Evolutionary conservation across 2,888 invertebrate genomes (phyloP).

Genomic region (Agonopterix arenella): DNA sequence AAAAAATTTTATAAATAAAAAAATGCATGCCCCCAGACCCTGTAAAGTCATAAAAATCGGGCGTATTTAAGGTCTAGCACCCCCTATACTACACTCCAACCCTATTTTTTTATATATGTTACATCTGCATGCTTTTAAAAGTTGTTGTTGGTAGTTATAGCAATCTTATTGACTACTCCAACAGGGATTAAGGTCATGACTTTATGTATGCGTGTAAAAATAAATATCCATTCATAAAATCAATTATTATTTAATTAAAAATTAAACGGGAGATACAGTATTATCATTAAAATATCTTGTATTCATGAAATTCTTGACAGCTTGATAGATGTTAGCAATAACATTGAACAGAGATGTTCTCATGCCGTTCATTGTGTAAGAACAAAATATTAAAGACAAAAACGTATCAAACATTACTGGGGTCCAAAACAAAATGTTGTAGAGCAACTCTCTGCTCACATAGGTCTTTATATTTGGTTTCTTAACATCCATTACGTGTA

Average conservation of each 20-base stretch:
- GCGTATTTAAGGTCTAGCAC: too few relatives aligned
- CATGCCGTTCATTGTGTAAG: constrained; percentile 48
- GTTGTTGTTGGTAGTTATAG: too few relatives aligned
- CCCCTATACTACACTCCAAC: too few relatives aligned
- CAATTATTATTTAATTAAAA: constrained; percentile 16
- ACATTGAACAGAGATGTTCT: constrained; percentile 55
- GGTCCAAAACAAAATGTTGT: constrained; percentile 65
- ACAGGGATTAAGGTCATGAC: too few relatives aligned
- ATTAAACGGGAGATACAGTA: constrained; percentile 40
- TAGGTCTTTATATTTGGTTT: constrained; percentile 44
- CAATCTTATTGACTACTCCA: too few relatives aligned
- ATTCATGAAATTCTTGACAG: constrained; percentile 60
- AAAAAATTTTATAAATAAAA: too few relatives aligned
- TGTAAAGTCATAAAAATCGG: too few relatives aligned
- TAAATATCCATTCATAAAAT: background rate
- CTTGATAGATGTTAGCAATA: constrained; percentile 65
- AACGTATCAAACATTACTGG: constrained; percentile 66
- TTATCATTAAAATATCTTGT: constrained; percentile 60
- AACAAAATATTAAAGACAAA: constrained; percentile 54
- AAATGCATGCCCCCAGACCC: too few relatives aligned
- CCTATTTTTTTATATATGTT: too few relatives aligned
- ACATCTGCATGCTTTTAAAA: too few relatives aligned
- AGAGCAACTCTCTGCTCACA: constrained; percentile 56
- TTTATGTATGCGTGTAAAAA: background rate
- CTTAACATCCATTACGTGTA: constrained; percentile 49